phyloP scores from a whole-genome alignment of 1,140 invertebrate species.

The Tribolium castaneum region DNA sequence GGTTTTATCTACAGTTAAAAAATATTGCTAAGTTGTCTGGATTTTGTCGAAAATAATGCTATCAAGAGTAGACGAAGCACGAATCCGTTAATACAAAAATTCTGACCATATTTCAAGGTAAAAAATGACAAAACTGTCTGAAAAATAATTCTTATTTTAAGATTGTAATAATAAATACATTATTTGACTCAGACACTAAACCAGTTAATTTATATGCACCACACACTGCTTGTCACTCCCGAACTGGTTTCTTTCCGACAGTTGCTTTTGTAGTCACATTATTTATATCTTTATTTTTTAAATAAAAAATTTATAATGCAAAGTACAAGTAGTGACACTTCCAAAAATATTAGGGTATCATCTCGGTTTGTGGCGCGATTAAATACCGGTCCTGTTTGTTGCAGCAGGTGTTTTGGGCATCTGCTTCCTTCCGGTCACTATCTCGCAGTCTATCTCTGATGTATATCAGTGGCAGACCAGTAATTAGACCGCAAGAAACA shows the following conservation, averaged over 20 bases:
- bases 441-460: constrained; percentile 39
- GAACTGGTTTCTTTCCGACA: not conserved
- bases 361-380: not conserved
- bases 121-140: no score
- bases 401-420: constrained; percentile 34
- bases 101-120: no score
- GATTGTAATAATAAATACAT: no score
- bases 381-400: constrained; percentile 10
- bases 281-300: not conserved
- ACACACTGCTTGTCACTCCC: not conserved
- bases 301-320: no score
- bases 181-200: no score
- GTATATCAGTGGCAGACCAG: constrained; percentile 35
- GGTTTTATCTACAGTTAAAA: no score
- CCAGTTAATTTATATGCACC: not conserved
- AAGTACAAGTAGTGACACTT: no score
- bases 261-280: not conserved
- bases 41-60: no score
- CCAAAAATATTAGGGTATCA: not conserved
- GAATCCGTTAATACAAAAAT: no score
- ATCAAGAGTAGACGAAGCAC: no score
- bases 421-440: constrained; percentile 44
- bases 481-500: constrained; percentile 43
- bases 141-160: no score
- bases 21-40: no score